phyloP scores from a whole-genome alignment of 2,113 vertebrate species.

The Turnix velox region DNA sequence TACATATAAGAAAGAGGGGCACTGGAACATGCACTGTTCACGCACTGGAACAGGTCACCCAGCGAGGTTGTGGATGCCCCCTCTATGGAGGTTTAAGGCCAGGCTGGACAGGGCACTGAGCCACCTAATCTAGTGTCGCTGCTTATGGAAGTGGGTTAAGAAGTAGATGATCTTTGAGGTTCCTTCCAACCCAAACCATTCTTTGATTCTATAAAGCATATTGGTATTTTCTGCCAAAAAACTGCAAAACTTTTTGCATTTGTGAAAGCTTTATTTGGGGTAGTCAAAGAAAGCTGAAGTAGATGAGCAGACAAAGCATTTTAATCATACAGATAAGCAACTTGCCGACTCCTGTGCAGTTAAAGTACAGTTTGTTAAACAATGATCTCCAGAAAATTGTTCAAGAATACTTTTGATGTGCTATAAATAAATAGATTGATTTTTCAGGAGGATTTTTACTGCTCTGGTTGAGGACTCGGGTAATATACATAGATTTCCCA shows the following conservation, averaged over 20 bases:
- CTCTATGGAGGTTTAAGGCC: too few species aligned
- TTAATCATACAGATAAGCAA: neutral
- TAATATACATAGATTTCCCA: neutral
- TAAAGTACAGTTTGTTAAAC: neutral
- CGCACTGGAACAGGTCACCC: too few species aligned
- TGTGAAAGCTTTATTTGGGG: neutral
- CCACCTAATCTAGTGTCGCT: too few species aligned
- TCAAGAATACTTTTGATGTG: neutral
- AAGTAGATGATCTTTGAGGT: too few species aligned
- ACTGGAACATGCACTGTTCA: too few species aligned
- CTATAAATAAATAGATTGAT: neutral
- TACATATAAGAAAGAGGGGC: too few species aligned
- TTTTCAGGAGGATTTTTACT: neutral
- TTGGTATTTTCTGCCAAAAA: neutral
- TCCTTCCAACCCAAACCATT: too few species aligned
- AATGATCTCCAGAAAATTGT: neutral
- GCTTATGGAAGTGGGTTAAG: too few species aligned
- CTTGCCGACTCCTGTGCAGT: neutral
- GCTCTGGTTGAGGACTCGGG: neutral
- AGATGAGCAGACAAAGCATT: neutral
- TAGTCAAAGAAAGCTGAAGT: neutral
- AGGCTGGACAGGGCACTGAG: too few species aligned
- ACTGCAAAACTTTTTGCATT: neutral
- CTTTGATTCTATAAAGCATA: too few species aligned
- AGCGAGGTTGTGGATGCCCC: too few species aligned